phyloP scores from a whole-genome alignment of 1,140 invertebrate species.

The Ectropis grisescens region DNA sequence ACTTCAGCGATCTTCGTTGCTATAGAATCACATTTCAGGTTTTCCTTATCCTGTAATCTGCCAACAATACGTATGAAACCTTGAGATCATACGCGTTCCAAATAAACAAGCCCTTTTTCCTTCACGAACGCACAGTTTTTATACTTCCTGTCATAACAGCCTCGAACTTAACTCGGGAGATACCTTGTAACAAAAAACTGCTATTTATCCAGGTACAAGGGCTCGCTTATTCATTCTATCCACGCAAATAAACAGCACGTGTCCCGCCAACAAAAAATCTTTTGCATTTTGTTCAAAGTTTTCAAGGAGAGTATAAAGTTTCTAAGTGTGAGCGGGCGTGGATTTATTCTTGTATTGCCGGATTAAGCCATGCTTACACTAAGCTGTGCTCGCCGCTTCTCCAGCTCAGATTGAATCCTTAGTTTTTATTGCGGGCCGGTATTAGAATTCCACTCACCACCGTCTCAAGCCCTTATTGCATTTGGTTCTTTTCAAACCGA shows the following conservation, averaged over 20 bases:
- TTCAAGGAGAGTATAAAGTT: background rate
- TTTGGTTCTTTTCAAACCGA: conserved; percentile 3
- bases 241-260: conserved; percentile 11
- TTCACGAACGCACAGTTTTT: no score
- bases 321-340: conserved; percentile 7
- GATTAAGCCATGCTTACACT: conserved; percentile 15
- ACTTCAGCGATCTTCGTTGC: no score
- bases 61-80: no score
- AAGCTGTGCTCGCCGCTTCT: conserved; percentile 17
- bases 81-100: no score
- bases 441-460: conserved; percentile 4
- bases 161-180: no score
- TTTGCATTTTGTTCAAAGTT: conserved; percentile 12
- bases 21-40: no score
- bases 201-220: background rate
- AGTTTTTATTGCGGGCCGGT: conserved; percentile 18
- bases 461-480: background rate
- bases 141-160: no score
- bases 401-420: conserved; percentile 19
- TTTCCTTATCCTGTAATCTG: no score
- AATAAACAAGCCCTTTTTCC: no score
- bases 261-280: conserved; percentile 6
- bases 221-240: conserved; percentile 10
- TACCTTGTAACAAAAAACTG: no score
- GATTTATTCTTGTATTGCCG: conserved; percentile 21